A percentile compares a stretch with the other conserved stretches of the same genome.
These are phyloP conservation scores for Brachionus sp. DNA, from an alignment of 1,140 invertebrate species.

Conservation along the genomic window DNA sequence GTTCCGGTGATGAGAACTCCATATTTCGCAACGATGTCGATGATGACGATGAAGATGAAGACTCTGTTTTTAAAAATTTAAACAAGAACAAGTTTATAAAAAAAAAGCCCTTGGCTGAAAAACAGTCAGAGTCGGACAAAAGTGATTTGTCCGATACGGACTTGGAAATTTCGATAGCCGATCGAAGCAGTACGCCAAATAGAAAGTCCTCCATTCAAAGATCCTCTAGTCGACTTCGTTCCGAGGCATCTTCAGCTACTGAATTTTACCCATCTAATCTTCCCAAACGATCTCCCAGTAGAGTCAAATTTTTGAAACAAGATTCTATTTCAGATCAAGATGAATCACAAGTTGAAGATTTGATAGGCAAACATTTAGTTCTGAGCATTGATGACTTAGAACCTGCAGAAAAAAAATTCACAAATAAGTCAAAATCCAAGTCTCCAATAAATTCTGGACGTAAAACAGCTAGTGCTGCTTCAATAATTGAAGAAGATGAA, in stretches of 20 bases:
- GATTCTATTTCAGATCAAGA: slow-evolving; percentile 25
- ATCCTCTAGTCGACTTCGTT: neutral
- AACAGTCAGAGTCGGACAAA: neutral
- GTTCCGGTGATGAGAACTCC: slow-evolving; percentile 1
- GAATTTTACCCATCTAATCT: neutral
- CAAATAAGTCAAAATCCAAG: slow-evolving; percentile 15
- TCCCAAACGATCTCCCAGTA: slow-evolving; percentile 13
- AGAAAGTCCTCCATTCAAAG: neutral
- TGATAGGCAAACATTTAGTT: slow-evolving; percentile 6
- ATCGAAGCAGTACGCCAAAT: slow-evolving; percentile 19
- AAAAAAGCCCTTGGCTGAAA: neutral
- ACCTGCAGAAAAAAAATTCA: neutral
- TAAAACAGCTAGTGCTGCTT: slow-evolving; percentile 14
- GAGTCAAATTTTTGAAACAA: slow-evolving; percentile 33
- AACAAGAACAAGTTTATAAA: slow-evolving; percentile 35
- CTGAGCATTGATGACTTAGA: slow-evolving; percentile 18
- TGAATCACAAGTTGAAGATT: neutral
- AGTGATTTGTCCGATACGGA: neutral
- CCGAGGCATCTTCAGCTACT: neutral
- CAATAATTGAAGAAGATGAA: slow-evolving; percentile 19
- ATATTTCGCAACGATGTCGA: neutral
- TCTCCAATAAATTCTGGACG: neutral
- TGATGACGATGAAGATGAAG: slow-evolving; percentile 32
- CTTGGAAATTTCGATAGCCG: neutral
- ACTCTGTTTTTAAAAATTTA: slow-evolving; percentile 38